Evolutionary conservation across 2,113 vertebrate species (phyloP).

Genomic region (Rhea americana): DNA sequence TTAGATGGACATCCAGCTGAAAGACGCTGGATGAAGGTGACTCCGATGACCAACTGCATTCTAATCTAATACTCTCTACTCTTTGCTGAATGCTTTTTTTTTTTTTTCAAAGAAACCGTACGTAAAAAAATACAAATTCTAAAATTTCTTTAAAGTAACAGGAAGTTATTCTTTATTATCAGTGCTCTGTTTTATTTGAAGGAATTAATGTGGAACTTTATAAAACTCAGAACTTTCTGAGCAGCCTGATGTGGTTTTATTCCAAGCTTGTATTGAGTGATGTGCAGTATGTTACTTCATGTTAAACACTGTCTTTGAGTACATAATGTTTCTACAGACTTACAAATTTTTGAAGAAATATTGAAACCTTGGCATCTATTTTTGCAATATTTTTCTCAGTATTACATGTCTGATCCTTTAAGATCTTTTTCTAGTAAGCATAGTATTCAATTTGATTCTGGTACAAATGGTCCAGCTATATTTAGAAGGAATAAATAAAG

Average conservation of each 20-base stretch:
- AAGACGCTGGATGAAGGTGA: constrained; percentile 13
- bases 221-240: neutral
- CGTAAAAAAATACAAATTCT: neutral
- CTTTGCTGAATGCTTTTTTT: neutral
- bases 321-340: neutral
- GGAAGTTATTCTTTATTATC: neutral
- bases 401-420: neutral
- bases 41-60: neutral
- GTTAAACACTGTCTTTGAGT: neutral
- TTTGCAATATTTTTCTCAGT: neutral
- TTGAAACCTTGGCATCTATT: neutral
- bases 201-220: neutral
- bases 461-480: neutral
- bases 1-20: constrained; percentile 11
- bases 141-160: neutral
- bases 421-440: neutral
- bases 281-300: neutral
- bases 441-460: neutral
- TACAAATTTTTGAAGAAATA: neutral
- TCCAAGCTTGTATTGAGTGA: neutral
- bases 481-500: neutral
- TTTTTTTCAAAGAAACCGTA: neutral
- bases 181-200: neutral
- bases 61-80: neutral
- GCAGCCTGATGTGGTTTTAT: neutral